Evolutionary conservation across 2,797 vertebrate genomes (phyloP).

Genomic region (Parambassis ranga): DNA sequence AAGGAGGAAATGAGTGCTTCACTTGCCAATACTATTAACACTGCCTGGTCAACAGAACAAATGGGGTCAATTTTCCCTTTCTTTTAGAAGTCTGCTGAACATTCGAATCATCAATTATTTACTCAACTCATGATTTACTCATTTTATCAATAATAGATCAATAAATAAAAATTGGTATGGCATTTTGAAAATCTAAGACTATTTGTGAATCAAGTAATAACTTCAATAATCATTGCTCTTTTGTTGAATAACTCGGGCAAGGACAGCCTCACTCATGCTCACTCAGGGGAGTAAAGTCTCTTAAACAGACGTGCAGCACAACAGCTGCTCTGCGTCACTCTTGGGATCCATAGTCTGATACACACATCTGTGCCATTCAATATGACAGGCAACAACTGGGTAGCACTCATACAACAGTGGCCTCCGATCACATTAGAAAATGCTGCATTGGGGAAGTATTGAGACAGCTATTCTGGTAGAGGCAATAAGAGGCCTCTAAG

Average conservation of each 20-base stretch:
- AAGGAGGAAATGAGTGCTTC: no score
- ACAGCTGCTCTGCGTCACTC: constrained; percentile 12
- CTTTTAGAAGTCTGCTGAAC: no score
- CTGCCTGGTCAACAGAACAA: no score
- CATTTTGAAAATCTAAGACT: no score
- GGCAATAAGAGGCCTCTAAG: constrained; percentile 40
- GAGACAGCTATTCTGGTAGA: constrained; percentile 28
- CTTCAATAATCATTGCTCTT: neutral
- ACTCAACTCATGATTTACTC: neutral
- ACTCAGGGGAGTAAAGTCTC: neutral
- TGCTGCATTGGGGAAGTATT: constrained; percentile 19
- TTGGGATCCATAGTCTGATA: constrained; percentile 38
- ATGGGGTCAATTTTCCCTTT: no score
- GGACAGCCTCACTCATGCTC: no score
- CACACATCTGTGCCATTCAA: constrained; percentile 51
- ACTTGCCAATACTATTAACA: no score
- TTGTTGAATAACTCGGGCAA: neutral
- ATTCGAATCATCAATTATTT: neutral
- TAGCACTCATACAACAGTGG: constrained; percentile 41
- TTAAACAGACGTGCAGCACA: neutral
- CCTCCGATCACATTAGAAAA: constrained; percentile 45
- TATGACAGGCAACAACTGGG: constrained; percentile 61
- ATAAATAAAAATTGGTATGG: no score
- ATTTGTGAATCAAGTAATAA: no score
- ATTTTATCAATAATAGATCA: no score